Percentiles rank a stretch among this genome's conserved stretches.
phyloP scores from a whole-genome alignment of 2,888 invertebrate species.

The Patella pellucida region DNA sequence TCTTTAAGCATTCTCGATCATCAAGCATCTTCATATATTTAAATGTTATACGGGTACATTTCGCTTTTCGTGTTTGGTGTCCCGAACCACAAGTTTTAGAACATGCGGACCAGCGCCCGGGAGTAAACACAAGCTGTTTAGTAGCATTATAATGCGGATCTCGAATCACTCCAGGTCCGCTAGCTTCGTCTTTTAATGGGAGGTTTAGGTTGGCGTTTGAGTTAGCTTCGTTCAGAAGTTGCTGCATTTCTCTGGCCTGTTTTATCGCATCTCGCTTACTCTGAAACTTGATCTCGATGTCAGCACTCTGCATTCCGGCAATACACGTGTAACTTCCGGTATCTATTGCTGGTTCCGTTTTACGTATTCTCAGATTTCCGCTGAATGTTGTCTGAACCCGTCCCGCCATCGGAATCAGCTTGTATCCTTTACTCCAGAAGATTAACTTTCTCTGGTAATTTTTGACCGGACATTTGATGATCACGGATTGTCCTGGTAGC shows the following conservation, averaged over 20 bases:
- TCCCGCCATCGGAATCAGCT: conserved; percentile 52
- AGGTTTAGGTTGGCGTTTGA: conserved; percentile 37
- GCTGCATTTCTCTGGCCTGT: conserved; percentile 43
- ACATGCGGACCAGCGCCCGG: conserved; percentile 86
- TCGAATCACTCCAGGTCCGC: conserved; percentile 14
- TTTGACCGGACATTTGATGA: conserved; percentile 60
- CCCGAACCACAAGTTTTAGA: conserved; percentile 86
- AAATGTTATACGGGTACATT: conserved; percentile 75
- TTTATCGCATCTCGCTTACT: conserved; percentile 44
- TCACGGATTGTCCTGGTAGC: conserved; percentile 56
- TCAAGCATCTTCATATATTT: conserved; percentile 79
- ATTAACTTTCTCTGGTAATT: conserved; percentile 55
- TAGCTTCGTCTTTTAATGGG: conserved; percentile 44
- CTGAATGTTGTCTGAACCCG: conserved; percentile 50
- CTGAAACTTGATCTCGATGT: conserved; percentile 51
- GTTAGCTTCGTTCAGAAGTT: conserved; percentile 35
- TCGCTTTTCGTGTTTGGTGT: conserved; percentile 80
- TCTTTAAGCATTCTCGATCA: conserved; percentile 45
- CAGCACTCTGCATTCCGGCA: conserved; percentile 50
- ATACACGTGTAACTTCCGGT: conserved; percentile 56
- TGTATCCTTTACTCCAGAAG: conserved; percentile 58
- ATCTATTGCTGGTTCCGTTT: conserved; percentile 51
- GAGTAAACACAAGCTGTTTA: conserved; percentile 40
- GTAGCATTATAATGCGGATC: conserved; percentile 22
- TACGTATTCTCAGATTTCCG: conserved; percentile 52